These are phyloP conservation scores for human DNA, from an alignment of 2,113 vertebrate species.

Conservation along the genomic window GRCh38 chr6:38496001-38496500, in stretches of 20 bases:
- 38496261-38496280: conserved; percentile 51
- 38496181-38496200: not conserved
- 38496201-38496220: not conserved
- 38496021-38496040: not conserved
- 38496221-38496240: not conserved
- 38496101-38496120: not conserved
- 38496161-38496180: not conserved
- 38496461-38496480: too few relatives aligned
- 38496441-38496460: too few relatives aligned
- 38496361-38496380: not conserved
- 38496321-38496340: conserved; percentile 12
- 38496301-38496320: not conserved
- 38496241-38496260: conserved; percentile 23
- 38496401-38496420: too few relatives aligned
- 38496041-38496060: not conserved
- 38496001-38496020: conserved; percentile 9
- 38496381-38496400: too few relatives aligned
- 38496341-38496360: conserved; percentile 43
- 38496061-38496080: not conserved
- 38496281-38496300: not conserved
- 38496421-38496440: too few relatives aligned
- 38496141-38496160: not conserved
- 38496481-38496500: too few relatives aligned
- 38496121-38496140: not conserved
- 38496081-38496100: conserved; percentile 10